Conservation (phyloP, 2,888 invertebrate genomes). For the Phaonia tiefii region DNA sequence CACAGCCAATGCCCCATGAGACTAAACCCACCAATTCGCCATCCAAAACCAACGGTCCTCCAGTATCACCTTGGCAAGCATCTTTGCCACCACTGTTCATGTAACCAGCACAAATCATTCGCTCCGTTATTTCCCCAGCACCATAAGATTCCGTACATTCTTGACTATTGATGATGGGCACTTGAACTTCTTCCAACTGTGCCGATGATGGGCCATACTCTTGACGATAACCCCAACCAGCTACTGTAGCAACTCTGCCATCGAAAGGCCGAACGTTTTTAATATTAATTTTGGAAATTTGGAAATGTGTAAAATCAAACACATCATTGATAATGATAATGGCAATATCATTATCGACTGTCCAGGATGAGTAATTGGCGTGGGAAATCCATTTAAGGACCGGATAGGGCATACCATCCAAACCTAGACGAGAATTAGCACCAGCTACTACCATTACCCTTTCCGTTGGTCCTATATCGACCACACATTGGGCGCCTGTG, state of each 20-base stretch:
- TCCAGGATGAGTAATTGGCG: constrained; percentile 69
- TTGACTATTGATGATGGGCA: constrained; percentile 72
- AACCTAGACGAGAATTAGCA: constrained; percentile 73
- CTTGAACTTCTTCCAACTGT: constrained; percentile 80
- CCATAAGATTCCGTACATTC: constrained; percentile 71
- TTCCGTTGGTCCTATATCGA: constrained; percentile 59
- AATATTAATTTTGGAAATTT: constrained; percentile 78
- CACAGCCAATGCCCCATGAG: constrained; percentile 82
- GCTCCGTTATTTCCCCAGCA: constrained; percentile 68
- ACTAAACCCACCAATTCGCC: constrained; percentile 79
- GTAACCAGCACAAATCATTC: constrained; percentile 77
- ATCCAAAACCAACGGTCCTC: constrained; percentile 77
- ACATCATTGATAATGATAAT: constrained; percentile 81
- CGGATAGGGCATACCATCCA: constrained; percentile 73
- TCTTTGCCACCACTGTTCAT: constrained; percentile 74
- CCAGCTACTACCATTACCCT: constrained; percentile 73
- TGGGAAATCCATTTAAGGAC: constrained; percentile 72
- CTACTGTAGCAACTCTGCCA: constrained; percentile 70
- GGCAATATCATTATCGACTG: constrained; percentile 81
- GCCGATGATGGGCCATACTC: constrained; percentile 71
- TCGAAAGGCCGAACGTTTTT: constrained; percentile 70
- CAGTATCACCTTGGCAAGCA: constrained; percentile 79
- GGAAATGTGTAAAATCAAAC: constrained; percentile 78
- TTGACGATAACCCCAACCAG: constrained; percentile 77
- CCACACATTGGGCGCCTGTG: constrained; percentile 77